These are phyloP conservation scores for Archips xylosteana DNA, from an alignment of 2,888 invertebrate genomes.

Conservation along the genomic window DNA sequence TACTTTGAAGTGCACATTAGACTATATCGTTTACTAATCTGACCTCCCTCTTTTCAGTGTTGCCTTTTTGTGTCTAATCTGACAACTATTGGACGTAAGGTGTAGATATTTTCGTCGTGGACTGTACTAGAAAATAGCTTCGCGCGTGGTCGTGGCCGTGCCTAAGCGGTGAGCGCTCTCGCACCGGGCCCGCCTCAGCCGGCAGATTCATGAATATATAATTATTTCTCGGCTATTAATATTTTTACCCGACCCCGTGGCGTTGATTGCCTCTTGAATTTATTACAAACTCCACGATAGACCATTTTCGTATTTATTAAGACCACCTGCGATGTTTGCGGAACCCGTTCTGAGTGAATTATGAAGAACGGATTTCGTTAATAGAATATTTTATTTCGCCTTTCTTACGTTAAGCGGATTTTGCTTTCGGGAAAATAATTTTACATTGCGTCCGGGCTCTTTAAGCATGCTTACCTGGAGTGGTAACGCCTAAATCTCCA, in stretches of 20 bases:
- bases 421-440: constrained; percentile 63
- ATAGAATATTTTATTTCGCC: constrained; percentile 83
- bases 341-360: constrained; percentile 76
- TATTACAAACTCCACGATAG: constrained; percentile 82
- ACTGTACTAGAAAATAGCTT: too few relatives aligned
- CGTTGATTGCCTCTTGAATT: constrained; percentile 86
- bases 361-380: constrained; percentile 78
- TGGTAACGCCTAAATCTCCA: constrained; percentile 20
- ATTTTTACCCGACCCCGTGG: constrained; percentile 82
- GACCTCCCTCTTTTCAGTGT: too few relatives aligned
- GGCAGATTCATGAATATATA: constrained; percentile 82
- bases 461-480: constrained; percentile 16
- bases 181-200: constrained; percentile 56
- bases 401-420: constrained; percentile 66
- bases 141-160: too few relatives aligned
- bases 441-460: constrained; percentile 43
- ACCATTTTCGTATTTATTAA: constrained; percentile 84
- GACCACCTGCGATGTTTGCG: constrained; percentile 80
- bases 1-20: too few relatives aligned
- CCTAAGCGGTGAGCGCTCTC: not conserved
- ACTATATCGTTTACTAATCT: too few relatives aligned
- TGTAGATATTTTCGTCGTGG: too few relatives aligned
- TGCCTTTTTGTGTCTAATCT: too few relatives aligned
- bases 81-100: too few relatives aligned
- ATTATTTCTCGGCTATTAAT: constrained; percentile 84